Evolutionary conservation across 2,797 vertebrate species (phyloP).

Genomic region (Aselliscus stoliczkanus): DNA sequence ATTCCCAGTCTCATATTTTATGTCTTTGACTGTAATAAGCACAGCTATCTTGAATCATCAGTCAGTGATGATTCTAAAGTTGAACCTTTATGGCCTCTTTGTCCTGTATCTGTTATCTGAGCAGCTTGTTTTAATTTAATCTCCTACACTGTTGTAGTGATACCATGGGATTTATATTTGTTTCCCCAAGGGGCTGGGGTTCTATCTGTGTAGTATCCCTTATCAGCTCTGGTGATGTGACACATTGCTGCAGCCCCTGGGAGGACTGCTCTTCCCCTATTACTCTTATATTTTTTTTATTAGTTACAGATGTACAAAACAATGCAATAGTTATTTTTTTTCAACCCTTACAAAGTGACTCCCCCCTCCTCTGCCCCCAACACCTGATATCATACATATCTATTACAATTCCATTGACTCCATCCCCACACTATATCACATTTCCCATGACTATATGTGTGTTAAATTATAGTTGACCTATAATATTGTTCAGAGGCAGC

Average conservation of each 20-base stretch:
- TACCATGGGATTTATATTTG: background rate
- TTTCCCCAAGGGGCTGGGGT: background rate
- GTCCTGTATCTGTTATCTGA: background rate
- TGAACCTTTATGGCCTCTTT: background rate
- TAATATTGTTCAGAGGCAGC: no score
- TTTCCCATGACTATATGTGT: no score
- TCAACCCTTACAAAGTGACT: no score
- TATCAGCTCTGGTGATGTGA: background rate
- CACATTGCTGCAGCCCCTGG: accelerated
- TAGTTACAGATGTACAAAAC: no score
- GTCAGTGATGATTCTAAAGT: background rate
- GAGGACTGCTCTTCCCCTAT: background rate
- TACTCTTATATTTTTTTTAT: no score
- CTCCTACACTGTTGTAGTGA: background rate
- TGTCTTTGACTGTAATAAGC: background rate
- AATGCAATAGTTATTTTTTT: no score
- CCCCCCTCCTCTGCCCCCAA: no score
- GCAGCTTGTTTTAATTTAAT: background rate
- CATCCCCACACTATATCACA: no score
- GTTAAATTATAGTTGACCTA: no score
- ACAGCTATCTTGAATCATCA: background rate
- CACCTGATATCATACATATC: no score
- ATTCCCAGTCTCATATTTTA: background rate
- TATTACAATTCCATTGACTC: no score
- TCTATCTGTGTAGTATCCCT: background rate